phyloP scores from a whole-genome alignment of 2,888 invertebrate genomes.

The Lasioglossum lativentre region DNA sequence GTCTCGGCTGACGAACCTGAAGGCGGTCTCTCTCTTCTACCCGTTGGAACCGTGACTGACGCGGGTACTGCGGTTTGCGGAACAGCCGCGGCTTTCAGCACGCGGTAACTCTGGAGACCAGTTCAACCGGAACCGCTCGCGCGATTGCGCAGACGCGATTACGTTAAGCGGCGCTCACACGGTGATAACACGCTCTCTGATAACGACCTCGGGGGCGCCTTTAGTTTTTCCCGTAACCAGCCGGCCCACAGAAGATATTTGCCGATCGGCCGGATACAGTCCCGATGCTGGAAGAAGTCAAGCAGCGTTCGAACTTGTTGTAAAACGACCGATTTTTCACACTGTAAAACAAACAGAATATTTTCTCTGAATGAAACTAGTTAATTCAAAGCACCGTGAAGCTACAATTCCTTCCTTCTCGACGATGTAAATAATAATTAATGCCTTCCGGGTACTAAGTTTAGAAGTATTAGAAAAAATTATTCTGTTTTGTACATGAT shows the following conservation, averaged over 20 bases:
- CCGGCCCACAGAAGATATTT: neutral
- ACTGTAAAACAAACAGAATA: too few relatives aligned
- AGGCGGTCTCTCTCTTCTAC: constrained; percentile 1
- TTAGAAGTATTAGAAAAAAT: too few relatives aligned
- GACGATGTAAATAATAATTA: too few relatives aligned
- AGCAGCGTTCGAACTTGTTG: too few relatives aligned
- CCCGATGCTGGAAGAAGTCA: neutral
- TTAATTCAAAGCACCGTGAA: too few relatives aligned
- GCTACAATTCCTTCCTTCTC: too few relatives aligned
- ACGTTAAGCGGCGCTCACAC: constrained; percentile 55
- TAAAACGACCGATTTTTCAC: neutral
- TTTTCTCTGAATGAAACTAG: too few relatives aligned
- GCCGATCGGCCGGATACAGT: neutral
- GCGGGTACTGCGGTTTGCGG: constrained; percentile 58
- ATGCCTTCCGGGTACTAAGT: too few relatives aligned
- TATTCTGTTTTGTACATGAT: too few relatives aligned
- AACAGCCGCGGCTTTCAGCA: constrained; percentile 68
- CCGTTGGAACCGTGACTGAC: constrained; percentile 49
- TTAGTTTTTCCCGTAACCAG: neutral
- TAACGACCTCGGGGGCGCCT: neutral
- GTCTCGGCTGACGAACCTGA: neutral
- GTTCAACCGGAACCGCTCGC: constrained; percentile 49
- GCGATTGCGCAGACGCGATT: constrained; percentile 61
- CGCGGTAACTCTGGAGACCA: constrained; percentile 62
- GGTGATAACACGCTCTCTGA: constrained; percentile 16